Base-by-base conservation (phyloP, 2,888 invertebrate genomes). In the Tholera decimalis region DNA sequence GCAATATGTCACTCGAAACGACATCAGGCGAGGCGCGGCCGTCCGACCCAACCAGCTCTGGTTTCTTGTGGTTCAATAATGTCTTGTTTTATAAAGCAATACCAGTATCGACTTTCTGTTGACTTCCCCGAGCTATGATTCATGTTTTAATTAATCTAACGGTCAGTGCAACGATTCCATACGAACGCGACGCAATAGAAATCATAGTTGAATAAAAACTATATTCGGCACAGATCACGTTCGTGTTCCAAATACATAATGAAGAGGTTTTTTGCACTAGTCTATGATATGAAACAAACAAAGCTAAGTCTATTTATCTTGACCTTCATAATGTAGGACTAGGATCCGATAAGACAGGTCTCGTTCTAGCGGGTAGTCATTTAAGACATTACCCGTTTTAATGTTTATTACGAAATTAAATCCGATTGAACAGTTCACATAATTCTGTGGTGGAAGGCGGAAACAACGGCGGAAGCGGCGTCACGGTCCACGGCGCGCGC, bases 391-490 rank as follows among this genome's bases (percentile, higher is more conserved):
- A 55, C 44, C 26, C 15, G 49, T 63, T 68, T 75, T 69, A 39
- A 69, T 43, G 56, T 77, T 69, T 77, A 67, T 89, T 87, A 89
- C 88, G 84, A 89, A 91, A 90, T 89, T 83, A 89, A 91, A 88
- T 87, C 85, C 85, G 84, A 91, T 90, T 90, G 83, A 91, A 89
- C 89, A 88, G 91, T 88, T 90, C 90, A 92, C 89, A 93, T 91
- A 91, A 90, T 91, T 85, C 89, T 85, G 90, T 86, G 87, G 90
- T 90, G 86, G 92, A 91, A 91, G 93, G 92, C 94, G 95, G 95
- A 95, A 94, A 90, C 87, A 84, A 80, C 88, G 84, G 86, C 94
- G 95, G 95, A 95, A 94, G 88, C 91, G 88, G 90, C 90, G 93
- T 93, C 92, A 93, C 85, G 94, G 93, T 92, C 91, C 87, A 87